These are phyloP conservation scores for Ophthalmolycus amberensis DNA, from an alignment of 2,113 vertebrate species.

Conservation along the genomic window DNA sequence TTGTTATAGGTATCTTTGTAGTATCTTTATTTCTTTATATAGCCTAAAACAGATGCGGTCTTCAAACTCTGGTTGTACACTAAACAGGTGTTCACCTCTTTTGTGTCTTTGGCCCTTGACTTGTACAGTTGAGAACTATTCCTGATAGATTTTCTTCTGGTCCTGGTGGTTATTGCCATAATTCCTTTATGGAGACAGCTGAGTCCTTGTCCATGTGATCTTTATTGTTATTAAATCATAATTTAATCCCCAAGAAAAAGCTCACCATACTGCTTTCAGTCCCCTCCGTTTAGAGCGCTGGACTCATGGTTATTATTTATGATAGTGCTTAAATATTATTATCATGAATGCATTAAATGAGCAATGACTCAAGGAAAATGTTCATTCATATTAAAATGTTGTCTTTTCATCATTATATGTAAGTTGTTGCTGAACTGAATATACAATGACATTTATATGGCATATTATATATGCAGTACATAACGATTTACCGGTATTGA, in stretches of 20 bases:
- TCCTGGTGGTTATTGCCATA: neutral
- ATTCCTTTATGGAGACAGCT: neutral
- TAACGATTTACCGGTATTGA: neutral
- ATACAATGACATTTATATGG: neutral
- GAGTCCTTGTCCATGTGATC: neutral
- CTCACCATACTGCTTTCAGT: neutral
- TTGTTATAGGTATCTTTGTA: neutral
- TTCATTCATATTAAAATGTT: too few species aligned
- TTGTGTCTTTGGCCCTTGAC: neutral
- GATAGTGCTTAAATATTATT: neutral
- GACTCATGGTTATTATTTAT: slow-evolving; percentile 9
- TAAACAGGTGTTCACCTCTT: neutral
- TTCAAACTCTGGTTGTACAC: neutral
- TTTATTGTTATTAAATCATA: neutral
- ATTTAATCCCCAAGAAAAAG: neutral
- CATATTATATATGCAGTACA: neutral
- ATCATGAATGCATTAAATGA: neutral
- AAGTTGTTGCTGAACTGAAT: neutral
- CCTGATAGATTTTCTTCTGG: neutral
- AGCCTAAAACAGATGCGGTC: neutral
- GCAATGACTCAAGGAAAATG: neutral
- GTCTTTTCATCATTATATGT: neutral
- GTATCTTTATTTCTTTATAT: neutral
- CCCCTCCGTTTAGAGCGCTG: neutral
- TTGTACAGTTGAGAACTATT: neutral